Conservation (phyloP, 2,113 vertebrate genomes). For the Synodontis membranacea region DNA sequence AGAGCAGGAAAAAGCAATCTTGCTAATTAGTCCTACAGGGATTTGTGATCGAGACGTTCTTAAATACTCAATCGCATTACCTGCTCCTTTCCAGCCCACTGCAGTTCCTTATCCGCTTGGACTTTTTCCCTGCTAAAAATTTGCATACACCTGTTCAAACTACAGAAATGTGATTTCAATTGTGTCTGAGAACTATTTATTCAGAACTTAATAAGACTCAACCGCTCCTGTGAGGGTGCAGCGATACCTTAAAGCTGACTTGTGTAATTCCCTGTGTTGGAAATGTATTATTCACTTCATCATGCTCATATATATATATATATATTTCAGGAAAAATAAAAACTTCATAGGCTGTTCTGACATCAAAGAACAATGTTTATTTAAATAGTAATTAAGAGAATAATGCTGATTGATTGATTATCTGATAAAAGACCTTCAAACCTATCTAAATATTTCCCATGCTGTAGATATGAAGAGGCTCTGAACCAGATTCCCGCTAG, state of each 20-base stretch:
- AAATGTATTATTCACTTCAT: background rate
- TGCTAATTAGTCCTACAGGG: conserved; percentile 53
- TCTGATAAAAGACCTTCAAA: background rate
- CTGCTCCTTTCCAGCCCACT: conserved; percentile 39
- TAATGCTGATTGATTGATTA: background rate
- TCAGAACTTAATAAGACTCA: background rate
- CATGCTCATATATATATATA: background rate
- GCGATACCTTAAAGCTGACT: background rate
- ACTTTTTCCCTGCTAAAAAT: background rate
- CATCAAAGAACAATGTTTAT: background rate
- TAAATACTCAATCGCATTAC: conserved; percentile 58
- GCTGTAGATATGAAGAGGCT: too few species aligned
- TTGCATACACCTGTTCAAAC: conserved; percentile 17
- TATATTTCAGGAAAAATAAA: too few species aligned
- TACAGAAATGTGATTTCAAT: too few species aligned
- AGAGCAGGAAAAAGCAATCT: conserved; percentile 53
- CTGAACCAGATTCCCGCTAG: background rate
- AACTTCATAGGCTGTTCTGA: background rate
- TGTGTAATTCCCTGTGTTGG: background rate
- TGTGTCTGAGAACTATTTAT: background rate
- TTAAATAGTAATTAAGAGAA: background rate
- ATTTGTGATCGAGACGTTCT: conserved; percentile 57
- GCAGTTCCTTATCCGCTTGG: conserved; percentile 13
- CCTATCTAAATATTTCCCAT: background rate
- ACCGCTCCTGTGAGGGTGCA: background rate